phyloP scores from a whole-genome alignment of 2,888 invertebrate genomes.

The Stenichneumon culpator region DNA sequence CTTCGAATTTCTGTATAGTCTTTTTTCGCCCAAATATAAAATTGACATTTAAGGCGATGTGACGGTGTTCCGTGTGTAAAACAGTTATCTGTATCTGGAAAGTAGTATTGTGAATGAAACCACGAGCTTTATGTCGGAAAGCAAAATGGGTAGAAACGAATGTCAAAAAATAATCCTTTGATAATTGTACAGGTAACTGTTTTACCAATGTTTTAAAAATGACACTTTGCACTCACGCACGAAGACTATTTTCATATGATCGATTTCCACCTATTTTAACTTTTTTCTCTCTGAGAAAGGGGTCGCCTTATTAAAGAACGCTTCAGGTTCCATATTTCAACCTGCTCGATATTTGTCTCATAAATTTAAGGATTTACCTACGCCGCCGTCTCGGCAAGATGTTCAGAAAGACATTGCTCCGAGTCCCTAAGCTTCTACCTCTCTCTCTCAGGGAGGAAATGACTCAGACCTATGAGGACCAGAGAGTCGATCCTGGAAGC shows the following conservation, averaged over 20 bases:
- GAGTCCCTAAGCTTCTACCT: background rate
- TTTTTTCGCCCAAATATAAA: background rate
- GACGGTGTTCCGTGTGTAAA: background rate
- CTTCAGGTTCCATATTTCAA: background rate
- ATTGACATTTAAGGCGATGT: background rate
- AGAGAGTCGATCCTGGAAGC: too few relatives aligned
- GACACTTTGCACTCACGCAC: too few relatives aligned
- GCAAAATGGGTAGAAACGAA: too few relatives aligned
- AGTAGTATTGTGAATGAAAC: too few relatives aligned
- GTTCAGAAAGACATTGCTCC: background rate
- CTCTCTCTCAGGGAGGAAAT: too few relatives aligned
- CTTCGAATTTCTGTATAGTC: background rate
- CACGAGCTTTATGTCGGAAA: too few relatives aligned
- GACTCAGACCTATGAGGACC: too few relatives aligned
- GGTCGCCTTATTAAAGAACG: background rate
- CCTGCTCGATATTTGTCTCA: background rate
- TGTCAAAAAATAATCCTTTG: too few relatives aligned
- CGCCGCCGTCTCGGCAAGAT: background rate
- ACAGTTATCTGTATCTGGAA: background rate
- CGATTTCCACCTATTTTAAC: background rate
- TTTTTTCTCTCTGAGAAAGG: background rate
- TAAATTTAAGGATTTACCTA: background rate
- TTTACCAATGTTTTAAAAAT: too few relatives aligned
- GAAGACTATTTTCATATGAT: too few relatives aligned
- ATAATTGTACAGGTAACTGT: too few relatives aligned